Evolutionary conservation across 2,797 vertebrate species (phyloP).

Genomic region (Vultur gryphus): DNA sequence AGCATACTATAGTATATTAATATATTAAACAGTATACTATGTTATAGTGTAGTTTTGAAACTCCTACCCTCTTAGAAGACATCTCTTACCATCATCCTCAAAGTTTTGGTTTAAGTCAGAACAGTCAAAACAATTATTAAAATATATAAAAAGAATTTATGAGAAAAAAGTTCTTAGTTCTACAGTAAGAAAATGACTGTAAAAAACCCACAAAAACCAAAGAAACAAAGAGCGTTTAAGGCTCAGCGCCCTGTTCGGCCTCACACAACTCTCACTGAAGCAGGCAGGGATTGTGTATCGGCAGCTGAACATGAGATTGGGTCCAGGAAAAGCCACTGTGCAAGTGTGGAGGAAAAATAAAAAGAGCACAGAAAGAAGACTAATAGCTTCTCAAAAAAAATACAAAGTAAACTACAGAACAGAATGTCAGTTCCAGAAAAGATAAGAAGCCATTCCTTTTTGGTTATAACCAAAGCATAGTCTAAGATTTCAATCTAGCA

Average conservation of each 20-base stretch:
- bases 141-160: not conserved
- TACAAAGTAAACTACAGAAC: not conserved
- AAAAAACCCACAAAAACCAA: not conserved
- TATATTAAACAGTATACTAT: not conserved
- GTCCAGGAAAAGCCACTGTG: not conserved
- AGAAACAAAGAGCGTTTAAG: not conserved
- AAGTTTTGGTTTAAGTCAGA: not conserved
- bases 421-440: conserved; percentile 8
- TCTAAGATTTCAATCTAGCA: not conserved
- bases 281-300: not conserved
- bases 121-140: not conserved
- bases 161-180: not conserved
- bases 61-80: not conserved
- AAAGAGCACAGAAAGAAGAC: not conserved
- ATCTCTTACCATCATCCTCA: not conserved
- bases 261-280: not conserved
- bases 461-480: not conserved
- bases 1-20: not conserved
- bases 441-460: conserved; percentile 44
- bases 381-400: not conserved
- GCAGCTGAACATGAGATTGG: not conserved
- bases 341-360: not conserved
- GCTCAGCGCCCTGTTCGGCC: not conserved
- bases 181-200: not conserved
- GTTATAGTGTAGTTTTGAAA: not conserved